These are phyloP conservation scores for Kryphioiulus occultus DNA, from an alignment of 2,888 invertebrate species.

Conservation along the genomic window DNA sequence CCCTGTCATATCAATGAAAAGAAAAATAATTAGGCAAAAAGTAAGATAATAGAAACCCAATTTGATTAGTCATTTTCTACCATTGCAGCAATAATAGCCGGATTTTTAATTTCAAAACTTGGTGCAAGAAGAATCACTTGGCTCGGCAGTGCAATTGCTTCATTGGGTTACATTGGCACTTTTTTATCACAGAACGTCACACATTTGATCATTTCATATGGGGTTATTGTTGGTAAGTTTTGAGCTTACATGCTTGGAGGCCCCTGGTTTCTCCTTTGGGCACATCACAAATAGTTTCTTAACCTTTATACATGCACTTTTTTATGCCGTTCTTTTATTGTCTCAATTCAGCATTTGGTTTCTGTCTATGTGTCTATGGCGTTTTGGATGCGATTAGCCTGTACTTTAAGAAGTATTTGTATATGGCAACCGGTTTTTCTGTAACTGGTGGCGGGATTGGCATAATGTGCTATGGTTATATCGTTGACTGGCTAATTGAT, in stretches of 20 bases:
- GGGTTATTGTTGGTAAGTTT: conserved; percentile 43
- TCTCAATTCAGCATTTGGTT: neutral
- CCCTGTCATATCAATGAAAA: too few relatives aligned
- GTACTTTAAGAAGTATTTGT: conserved; percentile 38
- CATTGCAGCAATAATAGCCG: conserved; percentile 1
- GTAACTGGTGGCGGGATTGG: conserved; percentile 46
- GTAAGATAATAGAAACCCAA: too few relatives aligned
- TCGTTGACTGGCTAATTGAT: neutral
- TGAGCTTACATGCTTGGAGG: too few relatives aligned
- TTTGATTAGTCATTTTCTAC: neutral
- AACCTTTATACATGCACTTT: too few relatives aligned
- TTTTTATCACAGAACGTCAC: neutral
- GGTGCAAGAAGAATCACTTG: conserved; percentile 20
- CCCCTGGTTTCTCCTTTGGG: too few relatives aligned
- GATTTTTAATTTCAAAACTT: conserved; percentile 31
- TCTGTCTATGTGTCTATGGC: neutral
- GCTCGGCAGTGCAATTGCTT: neutral
- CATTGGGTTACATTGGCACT: conserved; percentile 22
- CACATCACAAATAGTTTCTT: too few relatives aligned
- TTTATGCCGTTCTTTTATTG: too few relatives aligned
- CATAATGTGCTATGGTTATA: neutral
- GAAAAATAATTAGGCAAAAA: too few relatives aligned
- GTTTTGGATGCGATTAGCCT: neutral
- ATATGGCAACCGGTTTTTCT: neutral
- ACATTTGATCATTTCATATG: conserved; percentile 27